Conservation (phyloP, 1,140 invertebrate species). For the Brachionus calyciflorus region DNA sequence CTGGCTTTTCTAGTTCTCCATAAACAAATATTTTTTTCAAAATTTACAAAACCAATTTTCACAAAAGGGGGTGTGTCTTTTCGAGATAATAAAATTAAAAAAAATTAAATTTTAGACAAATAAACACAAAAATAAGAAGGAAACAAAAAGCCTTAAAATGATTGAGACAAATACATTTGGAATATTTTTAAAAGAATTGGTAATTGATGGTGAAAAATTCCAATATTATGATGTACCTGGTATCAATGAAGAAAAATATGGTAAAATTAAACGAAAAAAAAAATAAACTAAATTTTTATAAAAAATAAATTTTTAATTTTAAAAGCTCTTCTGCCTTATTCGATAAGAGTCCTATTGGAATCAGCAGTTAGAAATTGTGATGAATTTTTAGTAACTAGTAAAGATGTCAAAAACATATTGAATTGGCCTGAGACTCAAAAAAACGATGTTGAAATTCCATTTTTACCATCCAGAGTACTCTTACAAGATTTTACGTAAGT, state of each 20-base stretch:
- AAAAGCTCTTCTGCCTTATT: conserved; percentile 75
- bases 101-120: too few relatives aligned
- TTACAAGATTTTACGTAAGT: conserved; percentile 73
- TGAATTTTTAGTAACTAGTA: conserved; percentile 77
- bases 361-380: conserved; percentile 93
- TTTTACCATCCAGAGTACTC: conserved; percentile 90
- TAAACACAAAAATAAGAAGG: neutral
- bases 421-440: conserved; percentile 79
- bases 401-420: conserved; percentile 86
- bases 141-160: conserved; percentile 48
- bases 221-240: conserved; percentile 73
- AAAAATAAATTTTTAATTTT: conserved; percentile 36
- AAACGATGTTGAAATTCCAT: conserved; percentile 83
- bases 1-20: too few relatives aligned
- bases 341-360: conserved; percentile 86
- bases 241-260: conserved; percentile 71
- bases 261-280: conserved; percentile 62
- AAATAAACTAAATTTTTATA: neutral
- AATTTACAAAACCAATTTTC: too few relatives aligned
- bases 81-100: neutral
- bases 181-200: conserved; percentile 68
- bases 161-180: conserved; percentile 78
- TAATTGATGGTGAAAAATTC: conserved; percentile 67
- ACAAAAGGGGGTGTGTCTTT: too few relatives aligned
- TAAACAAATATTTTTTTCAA: too few relatives aligned